Percentiles rank a stretch among this genome's conserved stretches.
Conservation (phyloP, 1,140 invertebrate species). For the Mercenaria mercenaria region DNA sequence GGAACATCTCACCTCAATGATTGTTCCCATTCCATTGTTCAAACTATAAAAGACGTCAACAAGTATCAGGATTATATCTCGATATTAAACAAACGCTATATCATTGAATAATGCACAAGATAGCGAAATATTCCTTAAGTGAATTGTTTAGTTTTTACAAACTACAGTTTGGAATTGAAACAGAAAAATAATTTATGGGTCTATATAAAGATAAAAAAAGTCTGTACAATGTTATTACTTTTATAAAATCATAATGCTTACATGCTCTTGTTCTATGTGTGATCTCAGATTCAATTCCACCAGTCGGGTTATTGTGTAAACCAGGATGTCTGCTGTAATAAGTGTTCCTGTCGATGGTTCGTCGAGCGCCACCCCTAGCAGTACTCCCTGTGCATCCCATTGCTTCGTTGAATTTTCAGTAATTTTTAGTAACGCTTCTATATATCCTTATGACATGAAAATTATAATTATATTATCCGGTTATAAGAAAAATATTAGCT, state of each 20-base stretch:
- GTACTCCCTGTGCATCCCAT: background rate
- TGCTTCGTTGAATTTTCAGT: background rate
- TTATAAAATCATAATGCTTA: background rate
- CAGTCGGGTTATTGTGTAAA: background rate
- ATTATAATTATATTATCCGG: no score
- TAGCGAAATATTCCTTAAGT: no score
- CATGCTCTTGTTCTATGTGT: background rate
- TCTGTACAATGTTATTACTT: background rate
- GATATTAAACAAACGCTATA: background rate
- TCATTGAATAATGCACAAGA: background rate
- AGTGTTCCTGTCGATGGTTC: background rate
- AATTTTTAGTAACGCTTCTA: no score
- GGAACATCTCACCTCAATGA: no score
- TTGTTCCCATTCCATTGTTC: no score
- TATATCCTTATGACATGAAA: no score
- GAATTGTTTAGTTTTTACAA: no score
- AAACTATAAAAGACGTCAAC: no score
- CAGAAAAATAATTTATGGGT: background rate
- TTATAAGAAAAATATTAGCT: no score
- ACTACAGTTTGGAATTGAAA: background rate
- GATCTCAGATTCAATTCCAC: background rate
- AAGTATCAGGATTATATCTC: no score
- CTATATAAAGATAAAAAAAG: background rate
- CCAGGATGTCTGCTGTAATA: constrained; percentile 4
- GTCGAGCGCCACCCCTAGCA: background rate